phyloP scores from a whole-genome alignment of 2,113 vertebrate species.

The Manacus vitellinus region DNA sequence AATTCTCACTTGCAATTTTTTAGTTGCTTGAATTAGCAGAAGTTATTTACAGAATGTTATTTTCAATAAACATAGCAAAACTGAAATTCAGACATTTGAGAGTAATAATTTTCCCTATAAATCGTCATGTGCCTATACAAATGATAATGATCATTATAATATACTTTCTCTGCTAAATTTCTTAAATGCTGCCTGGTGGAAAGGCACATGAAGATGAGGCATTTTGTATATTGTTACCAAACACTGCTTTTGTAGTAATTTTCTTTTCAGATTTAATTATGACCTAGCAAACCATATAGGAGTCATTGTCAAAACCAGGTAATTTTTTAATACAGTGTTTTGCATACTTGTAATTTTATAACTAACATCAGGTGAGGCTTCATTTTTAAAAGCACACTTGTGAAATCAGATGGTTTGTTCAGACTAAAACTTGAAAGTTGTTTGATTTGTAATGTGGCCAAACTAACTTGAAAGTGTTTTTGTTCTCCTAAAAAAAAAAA shows the following conservation, averaged over 20 bases:
- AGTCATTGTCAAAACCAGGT: neutral
- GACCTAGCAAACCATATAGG: neutral
- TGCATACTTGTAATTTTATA: neutral
- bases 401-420: neutral
- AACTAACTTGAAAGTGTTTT: neutral
- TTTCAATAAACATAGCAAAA: conserved; percentile 13
- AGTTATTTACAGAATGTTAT: neutral
- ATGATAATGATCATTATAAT: neutral
- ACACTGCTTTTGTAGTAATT: neutral
- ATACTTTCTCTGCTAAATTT: neutral
- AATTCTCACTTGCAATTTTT: conserved; percentile 25
- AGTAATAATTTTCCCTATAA: conserved; percentile 8
- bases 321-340: neutral
- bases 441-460: neutral
- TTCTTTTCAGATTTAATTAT: neutral
- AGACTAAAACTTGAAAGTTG: neutral
- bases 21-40: conserved; percentile 21
- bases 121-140: neutral
- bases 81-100: neutral
- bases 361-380: neutral
- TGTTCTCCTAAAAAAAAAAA: neutral
- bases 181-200: neutral
- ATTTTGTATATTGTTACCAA: neutral
- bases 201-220: neutral
- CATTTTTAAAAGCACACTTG: neutral